phyloP scores from a whole-genome alignment of 2,888 invertebrate species.

The Amblyjoppa proteus region DNA sequence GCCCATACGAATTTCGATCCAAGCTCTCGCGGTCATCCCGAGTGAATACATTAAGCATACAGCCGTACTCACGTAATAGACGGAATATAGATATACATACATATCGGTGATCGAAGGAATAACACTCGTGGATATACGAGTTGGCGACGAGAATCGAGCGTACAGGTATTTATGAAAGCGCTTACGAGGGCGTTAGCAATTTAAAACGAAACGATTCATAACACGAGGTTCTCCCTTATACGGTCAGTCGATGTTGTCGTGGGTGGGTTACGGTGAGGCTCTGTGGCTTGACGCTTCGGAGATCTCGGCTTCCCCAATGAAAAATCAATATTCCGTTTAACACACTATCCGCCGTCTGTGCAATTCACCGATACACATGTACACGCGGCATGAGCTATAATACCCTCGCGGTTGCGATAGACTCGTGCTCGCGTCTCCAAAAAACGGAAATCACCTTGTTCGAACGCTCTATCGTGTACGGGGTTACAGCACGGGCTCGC shows the following conservation, averaged over 20 bases:
- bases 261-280: conserved; percentile 45
- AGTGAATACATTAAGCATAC: conserved; percentile 5
- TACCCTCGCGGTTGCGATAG: conserved; percentile 6
- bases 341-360: conserved; percentile 29
- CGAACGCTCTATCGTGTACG: conserved; percentile 51
- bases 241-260: conserved; percentile 39
- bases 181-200: conserved; percentile 64
- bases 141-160: conserved; percentile 31
- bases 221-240: conserved; percentile 51
- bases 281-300: conserved; percentile 34
- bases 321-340: conserved; percentile 65
- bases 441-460: conserved; percentile 71
- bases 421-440: conserved; percentile 61
- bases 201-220: conserved; percentile 56
- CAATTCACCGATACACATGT: conserved; percentile 37
- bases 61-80: background rate
- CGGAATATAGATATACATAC: background rate
- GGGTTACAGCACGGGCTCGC: conserved; percentile 63
- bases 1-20: conserved; percentile 28
- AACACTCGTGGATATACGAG: conserved; percentile 7
- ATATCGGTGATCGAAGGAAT: background rate
- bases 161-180: conserved; percentile 61
- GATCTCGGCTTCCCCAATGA: conserved; percentile 52
- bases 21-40: background rate
- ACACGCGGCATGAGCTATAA: background rate